phyloP scores from a whole-genome alignment of 2,888 invertebrate species.

The Acleris emargana region DNA sequence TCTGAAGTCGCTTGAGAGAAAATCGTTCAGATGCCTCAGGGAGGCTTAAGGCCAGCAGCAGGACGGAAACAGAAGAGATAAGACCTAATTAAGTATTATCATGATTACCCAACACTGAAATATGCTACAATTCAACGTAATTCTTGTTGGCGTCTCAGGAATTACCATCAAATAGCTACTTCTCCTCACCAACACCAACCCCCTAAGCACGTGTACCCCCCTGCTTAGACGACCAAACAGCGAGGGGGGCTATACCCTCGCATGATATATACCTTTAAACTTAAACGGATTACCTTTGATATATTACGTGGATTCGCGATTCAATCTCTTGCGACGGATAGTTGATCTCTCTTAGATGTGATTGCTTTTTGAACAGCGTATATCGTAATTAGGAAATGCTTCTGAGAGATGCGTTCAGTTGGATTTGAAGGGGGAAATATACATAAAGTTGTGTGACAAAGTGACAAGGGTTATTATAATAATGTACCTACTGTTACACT shows the following conservation, averaged over 20 bases:
- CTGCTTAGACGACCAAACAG: conserved; percentile 80
- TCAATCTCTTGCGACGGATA: conserved; percentile 71
- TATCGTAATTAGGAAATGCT: conserved; percentile 56
- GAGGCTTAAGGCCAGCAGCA: too few relatives aligned
- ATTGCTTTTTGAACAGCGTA: conserved; percentile 67
- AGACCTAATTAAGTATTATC: too few relatives aligned
- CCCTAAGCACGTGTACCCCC: conserved; percentile 74
- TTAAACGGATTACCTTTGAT: conserved; percentile 84
- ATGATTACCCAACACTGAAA: background rate
- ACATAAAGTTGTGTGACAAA: background rate
- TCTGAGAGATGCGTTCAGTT: background rate
- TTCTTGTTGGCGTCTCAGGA: background rate
- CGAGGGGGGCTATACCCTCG: conserved; percentile 65
- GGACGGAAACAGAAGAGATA: too few relatives aligned
- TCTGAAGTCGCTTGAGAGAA: too few relatives aligned
- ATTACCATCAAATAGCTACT: conserved; percentile 1
- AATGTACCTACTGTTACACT: too few relatives aligned
- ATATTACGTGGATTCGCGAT: conserved; percentile 79
- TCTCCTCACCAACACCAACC: conserved; percentile 47
- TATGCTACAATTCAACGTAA: background rate
- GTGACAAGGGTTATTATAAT: too few relatives aligned
- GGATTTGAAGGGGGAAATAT: background rate
- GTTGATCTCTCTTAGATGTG: conserved; percentile 70
- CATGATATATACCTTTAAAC: conserved; percentile 82
- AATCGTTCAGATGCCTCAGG: too few relatives aligned